Evolutionary conservation across 92 coral and sea anemone genomes (phyloP), one percentile per base, ranked within the genome.

Genomic region (Phenganax stokvisi): DNA sequence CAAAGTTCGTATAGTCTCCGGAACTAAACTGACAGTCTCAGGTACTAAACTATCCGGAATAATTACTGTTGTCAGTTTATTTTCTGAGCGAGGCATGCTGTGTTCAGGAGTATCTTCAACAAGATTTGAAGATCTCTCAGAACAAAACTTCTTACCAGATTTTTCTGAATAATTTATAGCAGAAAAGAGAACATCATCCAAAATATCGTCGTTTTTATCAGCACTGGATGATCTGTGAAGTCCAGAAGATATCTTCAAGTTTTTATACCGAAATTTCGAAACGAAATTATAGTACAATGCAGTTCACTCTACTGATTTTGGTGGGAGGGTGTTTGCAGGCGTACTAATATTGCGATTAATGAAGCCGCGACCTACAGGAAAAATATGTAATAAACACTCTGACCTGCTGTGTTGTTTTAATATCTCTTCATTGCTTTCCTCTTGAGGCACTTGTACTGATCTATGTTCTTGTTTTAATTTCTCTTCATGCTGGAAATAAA

Each of bases 41-140:
- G 77, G 77, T 9, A 73, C 77, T 29, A 73, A 53, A 52, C 77
- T 73, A 53, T 65, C 74, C 25, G 83, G 73, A 62, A 79, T 52
- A 12, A 79, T 28, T 9, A 64, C 57, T 44, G 74, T 8, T 47
- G 13, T 28, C 17, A 51, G 51, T 12, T 47, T 51, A 12, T 57
- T 8, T 79, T 51, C 30, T 31, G 61, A 44, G 17, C 77, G 7
- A n/a, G 83, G 62, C 60, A 79, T 12, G 20, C 29, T 51, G 59
- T 79, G 73, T 17, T 15, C 10, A 0, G 83, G 83, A 0, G 83
- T 79, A 4, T 79, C 83, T 54, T 79, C 74, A 9, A 61, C 83
- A 64, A 79, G 65, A 17, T 74, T 79, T 17, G 61, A 59, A 15
- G 65, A 15, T 13, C 60, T 47, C 27, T 79, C 60, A 11, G 60